A percentile compares a stretch with the other conserved stretches of the same genome.
phyloP scores from a whole-genome alignment of 1,140 invertebrate species.

The Cryptotermes secundus region DNA sequence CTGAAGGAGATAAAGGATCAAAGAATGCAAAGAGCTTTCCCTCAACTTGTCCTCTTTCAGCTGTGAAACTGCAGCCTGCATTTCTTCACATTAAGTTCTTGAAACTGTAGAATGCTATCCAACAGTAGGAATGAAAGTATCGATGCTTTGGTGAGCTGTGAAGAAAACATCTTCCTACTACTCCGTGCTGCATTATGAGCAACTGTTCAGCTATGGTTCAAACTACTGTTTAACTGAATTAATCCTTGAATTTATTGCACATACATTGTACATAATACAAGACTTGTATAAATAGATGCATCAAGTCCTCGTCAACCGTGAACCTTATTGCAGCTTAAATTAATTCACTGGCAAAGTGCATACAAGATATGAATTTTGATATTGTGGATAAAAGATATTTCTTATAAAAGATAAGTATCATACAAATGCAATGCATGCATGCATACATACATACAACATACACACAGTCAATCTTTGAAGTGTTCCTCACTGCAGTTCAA shows the following conservation, averaged over 20 bases:
- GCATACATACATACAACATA: background rate
- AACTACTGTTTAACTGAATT: background rate
- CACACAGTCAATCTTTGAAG: background rate
- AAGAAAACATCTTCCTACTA: too few species aligned
- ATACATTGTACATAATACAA: background rate
- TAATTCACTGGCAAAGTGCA: background rate
- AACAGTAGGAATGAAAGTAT: too few species aligned
- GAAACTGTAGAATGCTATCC: too few species aligned
- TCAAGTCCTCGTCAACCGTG: background rate
- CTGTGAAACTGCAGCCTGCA: too few species aligned
- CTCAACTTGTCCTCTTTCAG: too few species aligned
- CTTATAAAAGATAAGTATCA: conserved; percentile 3
- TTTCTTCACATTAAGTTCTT: too few species aligned
- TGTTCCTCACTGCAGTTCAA: background rate
- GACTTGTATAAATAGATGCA: background rate
- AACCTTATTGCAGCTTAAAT: conserved; percentile 20
- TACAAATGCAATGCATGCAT: too few species aligned
- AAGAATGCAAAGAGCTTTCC: too few species aligned
- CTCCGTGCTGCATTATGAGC: background rate
- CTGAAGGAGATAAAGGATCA: too few species aligned
- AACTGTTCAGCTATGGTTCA: background rate
- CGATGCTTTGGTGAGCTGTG: too few species aligned
- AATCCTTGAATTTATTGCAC: conserved; percentile 13
- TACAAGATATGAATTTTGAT: background rate
- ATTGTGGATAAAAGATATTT: background rate